Evolutionary conservation across 1,140 invertebrate genomes (phyloP).

Genomic region (Ips typographus): DNA sequence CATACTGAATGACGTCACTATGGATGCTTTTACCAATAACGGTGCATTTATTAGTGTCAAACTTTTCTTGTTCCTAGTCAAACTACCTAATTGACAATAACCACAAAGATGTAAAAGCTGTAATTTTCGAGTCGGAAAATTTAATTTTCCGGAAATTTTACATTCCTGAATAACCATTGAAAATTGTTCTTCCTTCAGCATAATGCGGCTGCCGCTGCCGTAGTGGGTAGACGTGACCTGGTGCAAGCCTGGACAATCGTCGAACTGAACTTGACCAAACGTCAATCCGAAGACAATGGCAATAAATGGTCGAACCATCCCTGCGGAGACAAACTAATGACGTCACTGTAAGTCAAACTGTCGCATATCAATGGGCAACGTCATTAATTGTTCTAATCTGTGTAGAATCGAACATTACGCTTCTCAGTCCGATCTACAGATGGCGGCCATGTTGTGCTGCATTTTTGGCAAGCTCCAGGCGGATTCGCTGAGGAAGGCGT

Average conservation of each 20-base stretch:
- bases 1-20: no score
- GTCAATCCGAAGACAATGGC: constrained; percentile 63
- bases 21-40: background rate
- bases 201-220: constrained; percentile 75
- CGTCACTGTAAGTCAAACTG: constrained; percentile 72
- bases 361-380: background rate
- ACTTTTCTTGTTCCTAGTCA: no score
- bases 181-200: constrained; percentile 50
- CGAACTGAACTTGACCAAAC: constrained; percentile 66
- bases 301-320: constrained; percentile 76
- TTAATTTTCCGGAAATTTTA: no score
- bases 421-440: constrained; percentile 83
- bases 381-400: constrained; percentile 34
- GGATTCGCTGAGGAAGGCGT: constrained; percentile 49
- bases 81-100: no score
- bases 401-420: constrained; percentile 77
- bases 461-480: constrained; percentile 66
- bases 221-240: constrained; percentile 75
- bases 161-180: no score
- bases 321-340: constrained; percentile 80
- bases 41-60: no score
- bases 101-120: no score
- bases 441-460: constrained; percentile 89
- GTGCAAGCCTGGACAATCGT: constrained; percentile 84
- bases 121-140: no score